These are phyloP conservation scores for Monodelphis domestica DNA, from an alignment of 2,797 vertebrate genomes.

Conservation along the genomic window DNA sequence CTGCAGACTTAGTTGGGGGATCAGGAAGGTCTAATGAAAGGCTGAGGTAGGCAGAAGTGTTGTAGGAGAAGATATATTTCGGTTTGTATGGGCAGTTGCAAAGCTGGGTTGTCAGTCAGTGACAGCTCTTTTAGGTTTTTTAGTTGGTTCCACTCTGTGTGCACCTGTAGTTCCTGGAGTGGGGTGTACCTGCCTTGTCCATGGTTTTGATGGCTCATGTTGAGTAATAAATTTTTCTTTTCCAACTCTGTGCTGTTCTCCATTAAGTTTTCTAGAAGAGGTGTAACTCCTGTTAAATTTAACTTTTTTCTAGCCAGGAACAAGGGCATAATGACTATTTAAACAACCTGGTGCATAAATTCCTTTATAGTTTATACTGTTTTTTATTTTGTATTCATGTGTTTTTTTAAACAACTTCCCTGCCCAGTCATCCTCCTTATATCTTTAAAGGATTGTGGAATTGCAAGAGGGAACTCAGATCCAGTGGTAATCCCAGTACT, in stretches of 20 bases:
- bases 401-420: not conserved
- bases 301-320: not conserved
- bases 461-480: slow-evolving; percentile 7
- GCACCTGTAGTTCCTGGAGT: not conserved
- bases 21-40: rapidly evolving
- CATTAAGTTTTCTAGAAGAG: not conserved
- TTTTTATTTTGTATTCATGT: not conserved
- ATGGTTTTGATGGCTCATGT: not conserved
- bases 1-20: not conserved
- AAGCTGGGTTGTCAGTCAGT: not conserved
- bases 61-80: not conserved
- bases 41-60: not conserved
- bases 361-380: not conserved
- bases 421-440: not conserved
- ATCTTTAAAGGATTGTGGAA: not conserved
- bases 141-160: not conserved
- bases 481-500: too few relatives aligned
- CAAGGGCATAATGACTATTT: not conserved
- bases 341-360: not conserved
- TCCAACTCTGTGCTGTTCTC: not conserved
- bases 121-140: rapidly evolving
- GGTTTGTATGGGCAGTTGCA: not conserved
- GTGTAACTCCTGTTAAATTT: not conserved
- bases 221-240: not conserved
- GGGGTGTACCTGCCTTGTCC: rapidly evolving